These are phyloP conservation scores for Centropus bengalensis DNA, from an alignment of 2,113 vertebrate species.

Conservation along the genomic window DNA sequence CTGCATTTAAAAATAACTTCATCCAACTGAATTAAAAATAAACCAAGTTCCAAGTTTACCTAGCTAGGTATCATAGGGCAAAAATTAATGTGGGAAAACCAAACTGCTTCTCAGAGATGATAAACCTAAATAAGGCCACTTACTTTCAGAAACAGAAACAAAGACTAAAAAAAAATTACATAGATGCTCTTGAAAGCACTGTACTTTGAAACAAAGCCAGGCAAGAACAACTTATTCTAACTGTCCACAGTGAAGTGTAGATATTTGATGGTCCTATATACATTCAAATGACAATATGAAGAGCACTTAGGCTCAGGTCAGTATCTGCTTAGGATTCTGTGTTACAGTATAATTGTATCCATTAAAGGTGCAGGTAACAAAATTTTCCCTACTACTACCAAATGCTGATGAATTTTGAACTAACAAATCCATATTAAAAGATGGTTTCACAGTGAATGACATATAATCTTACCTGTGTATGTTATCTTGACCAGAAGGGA, in stretches of 20 bases:
- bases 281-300: not conserved
- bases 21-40: not conserved
- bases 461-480: slow-evolving; percentile 83
- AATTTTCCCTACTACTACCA: not conserved
- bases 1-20: not conserved
- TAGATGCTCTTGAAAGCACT: not conserved
- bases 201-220: not conserved
- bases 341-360: not conserved
- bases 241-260: not conserved
- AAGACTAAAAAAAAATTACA: fast-evolving
- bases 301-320: not conserved
- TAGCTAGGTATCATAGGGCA: not conserved
- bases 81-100: not conserved
- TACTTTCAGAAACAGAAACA: not conserved
- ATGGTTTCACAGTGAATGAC: not conserved
- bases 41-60: not conserved
- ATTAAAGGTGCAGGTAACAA: not conserved
- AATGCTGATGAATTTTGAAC: not conserved
- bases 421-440: not conserved
- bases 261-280: not conserved
- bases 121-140: not conserved
- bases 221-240: not conserved
- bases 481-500: slow-evolving; percentile 84
- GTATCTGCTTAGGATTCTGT: not conserved
- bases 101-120: not conserved